Conservation (phyloP, 2,888 invertebrate genomes). For the Conomelus anceps region DNA sequence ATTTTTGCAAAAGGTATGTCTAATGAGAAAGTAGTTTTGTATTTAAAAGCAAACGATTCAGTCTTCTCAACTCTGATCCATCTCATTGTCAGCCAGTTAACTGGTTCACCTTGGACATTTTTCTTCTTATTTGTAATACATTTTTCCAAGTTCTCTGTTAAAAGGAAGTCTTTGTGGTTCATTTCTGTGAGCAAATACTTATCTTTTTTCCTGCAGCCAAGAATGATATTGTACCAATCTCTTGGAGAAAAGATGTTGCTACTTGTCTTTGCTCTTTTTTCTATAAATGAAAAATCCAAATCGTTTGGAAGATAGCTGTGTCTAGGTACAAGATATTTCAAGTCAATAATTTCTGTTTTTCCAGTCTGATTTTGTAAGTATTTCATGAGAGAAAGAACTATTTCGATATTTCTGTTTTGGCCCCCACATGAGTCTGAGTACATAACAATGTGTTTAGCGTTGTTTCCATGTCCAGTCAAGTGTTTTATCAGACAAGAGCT, state of each 20-base stretch:
- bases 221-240: slow-evolving; percentile 12
- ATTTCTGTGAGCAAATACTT: slow-evolving; percentile 18
- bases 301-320: slow-evolving; percentile 21
- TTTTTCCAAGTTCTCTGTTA: slow-evolving; percentile 12
- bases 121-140: slow-evolving; percentile 9
- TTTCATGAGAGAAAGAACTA: slow-evolving; percentile 8
- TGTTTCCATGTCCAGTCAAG: slow-evolving; percentile 3
- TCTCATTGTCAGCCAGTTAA: slow-evolving; percentile 18
- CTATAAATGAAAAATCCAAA: slow-evolving; percentile 19
- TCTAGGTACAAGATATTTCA: slow-evolving; percentile 15
- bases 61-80: slow-evolving; percentile 11
- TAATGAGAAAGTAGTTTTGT: slow-evolving; percentile 2
- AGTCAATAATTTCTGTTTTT: slow-evolving; percentile 15
- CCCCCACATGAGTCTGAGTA: slow-evolving; percentile 9
- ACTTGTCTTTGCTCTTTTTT: slow-evolving; percentile 14
- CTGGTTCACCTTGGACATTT: neutral
- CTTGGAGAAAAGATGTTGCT: slow-evolving; percentile 12
- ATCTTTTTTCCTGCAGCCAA: slow-evolving; percentile 8
- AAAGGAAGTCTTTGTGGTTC: slow-evolving; percentile 5
- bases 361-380: slow-evolving; percentile 7
- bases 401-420: slow-evolving; percentile 18
- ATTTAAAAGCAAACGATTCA: slow-evolving; percentile 16
- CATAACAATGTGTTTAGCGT: slow-evolving; percentile 22
- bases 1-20: neutral
- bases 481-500: slow-evolving; percentile 13